phyloP scores from a whole-genome alignment of 1,140 invertebrate species.

The Cyclargus thomasi region DNA sequence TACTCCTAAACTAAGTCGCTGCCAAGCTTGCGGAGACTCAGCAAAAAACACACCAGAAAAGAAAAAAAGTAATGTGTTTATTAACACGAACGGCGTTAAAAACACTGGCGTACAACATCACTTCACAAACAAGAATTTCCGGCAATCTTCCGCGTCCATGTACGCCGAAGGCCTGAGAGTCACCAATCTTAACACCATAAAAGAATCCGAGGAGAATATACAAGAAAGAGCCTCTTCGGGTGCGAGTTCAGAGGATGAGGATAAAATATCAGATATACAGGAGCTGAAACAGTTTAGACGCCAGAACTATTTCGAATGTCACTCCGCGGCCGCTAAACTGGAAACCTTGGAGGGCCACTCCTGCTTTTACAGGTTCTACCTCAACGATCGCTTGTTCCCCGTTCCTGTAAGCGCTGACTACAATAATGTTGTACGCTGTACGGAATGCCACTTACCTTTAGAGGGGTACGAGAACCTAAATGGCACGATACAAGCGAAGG shows the following conservation, averaged over 20 bases:
- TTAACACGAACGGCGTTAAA: not conserved
- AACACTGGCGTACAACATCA: slow-evolving; percentile 37
- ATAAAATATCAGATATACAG: slow-evolving; percentile 33
- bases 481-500: slow-evolving; percentile 62
- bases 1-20: slow-evolving; percentile 32
- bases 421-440: slow-evolving; percentile 48
- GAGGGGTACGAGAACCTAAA: slow-evolving; percentile 38
- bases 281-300: slow-evolving; percentile 55
- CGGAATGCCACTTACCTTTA: slow-evolving; percentile 56
- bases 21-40: slow-evolving; percentile 50
- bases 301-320: slow-evolving; percentile 66
- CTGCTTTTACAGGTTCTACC: slow-evolving; percentile 63
- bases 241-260: not conserved
- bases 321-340: slow-evolving; percentile 53
- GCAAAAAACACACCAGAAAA: not conserved
- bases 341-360: slow-evolving; percentile 42
- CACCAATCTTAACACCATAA: slow-evolving; percentile 46
- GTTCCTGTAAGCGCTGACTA: slow-evolving; percentile 50
- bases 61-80: not conserved
- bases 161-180: slow-evolving; percentile 26
- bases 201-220: slow-evolving; percentile 42
- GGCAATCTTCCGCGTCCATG: slow-evolving; percentile 38
- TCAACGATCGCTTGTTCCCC: slow-evolving; percentile 62
- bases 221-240: not conserved
- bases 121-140: slow-evolving; percentile 58